phyloP scores from a whole-genome alignment of 2,888 invertebrate genomes.

The Macrophya annulata region DNA sequence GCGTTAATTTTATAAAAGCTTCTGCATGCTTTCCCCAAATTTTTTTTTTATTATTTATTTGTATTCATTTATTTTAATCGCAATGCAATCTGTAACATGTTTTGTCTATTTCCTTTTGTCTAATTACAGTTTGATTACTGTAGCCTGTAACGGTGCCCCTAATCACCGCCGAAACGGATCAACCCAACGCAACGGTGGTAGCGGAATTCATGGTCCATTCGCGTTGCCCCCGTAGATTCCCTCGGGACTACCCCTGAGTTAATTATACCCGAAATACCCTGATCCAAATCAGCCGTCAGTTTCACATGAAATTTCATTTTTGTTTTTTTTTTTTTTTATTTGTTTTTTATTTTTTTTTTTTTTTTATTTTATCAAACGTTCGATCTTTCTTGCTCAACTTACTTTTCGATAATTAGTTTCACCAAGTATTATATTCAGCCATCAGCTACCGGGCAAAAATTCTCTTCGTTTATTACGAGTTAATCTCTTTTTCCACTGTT shows the following conservation, averaged over 20 bases:
- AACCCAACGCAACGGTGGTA: slow-evolving; percentile 9
- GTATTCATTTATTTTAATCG: slow-evolving; percentile 1
- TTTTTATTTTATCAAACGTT: slow-evolving; percentile 1
- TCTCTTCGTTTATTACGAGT: slow-evolving; percentile 17
- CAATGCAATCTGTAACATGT: background rate
- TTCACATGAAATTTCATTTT: slow-evolving; percentile 41
- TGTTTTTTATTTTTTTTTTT: background rate
- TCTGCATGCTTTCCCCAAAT: background rate
- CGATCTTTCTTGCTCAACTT: slow-evolving; percentile 14
- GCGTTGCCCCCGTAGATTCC: background rate
- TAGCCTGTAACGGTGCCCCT: slow-evolving; percentile 26
- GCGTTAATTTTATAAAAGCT: background rate
- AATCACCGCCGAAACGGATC: slow-evolving; percentile 48
- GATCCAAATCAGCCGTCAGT: slow-evolving; percentile 43
- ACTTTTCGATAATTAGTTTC: slow-evolving; percentile 32
- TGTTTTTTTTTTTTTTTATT: background rate
- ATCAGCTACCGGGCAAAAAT: background rate
- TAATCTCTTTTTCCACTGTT: background rate
- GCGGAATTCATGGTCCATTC: slow-evolving; percentile 49
- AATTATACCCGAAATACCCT: slow-evolving; percentile 37
- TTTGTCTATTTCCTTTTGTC: slow-evolving; percentile 12
- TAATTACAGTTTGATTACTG: slow-evolving; percentile 48
- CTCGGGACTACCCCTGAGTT: slow-evolving; percentile 29
- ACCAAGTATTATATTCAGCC: slow-evolving; percentile 12
- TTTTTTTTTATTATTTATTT: background rate